phyloP scores from a whole-genome alignment of 2,888 invertebrate species.

The Parasteatoda lunata region DNA sequence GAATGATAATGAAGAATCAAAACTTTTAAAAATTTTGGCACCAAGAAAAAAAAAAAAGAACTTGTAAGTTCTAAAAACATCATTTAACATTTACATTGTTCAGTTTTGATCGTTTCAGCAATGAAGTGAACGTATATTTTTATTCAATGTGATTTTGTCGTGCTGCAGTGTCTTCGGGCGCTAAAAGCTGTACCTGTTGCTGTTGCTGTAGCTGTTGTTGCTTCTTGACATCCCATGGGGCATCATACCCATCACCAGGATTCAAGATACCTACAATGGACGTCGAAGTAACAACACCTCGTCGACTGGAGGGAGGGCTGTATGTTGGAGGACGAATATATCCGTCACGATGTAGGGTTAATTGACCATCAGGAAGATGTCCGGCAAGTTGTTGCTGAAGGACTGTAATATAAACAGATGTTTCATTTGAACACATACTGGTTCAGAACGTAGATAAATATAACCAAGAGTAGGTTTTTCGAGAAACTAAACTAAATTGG shows the following conservation, averaged over 20 bases:
- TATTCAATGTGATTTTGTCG: slow-evolving; percentile 26
- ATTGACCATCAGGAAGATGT: slow-evolving; percentile 59
- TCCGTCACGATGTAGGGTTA: slow-evolving; percentile 60
- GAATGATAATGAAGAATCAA: too few relatives aligned
- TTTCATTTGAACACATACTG: too few relatives aligned
- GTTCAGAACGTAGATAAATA: too few relatives aligned
- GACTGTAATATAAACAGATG: slow-evolving; percentile 16
- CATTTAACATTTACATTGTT: too few relatives aligned
- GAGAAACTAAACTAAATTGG: too few relatives aligned
- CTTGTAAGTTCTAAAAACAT: too few relatives aligned
- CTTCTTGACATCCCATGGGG: slow-evolving; percentile 64
- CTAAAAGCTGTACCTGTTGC: slow-evolving; percentile 2
- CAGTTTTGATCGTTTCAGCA: neutral
- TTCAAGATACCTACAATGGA: slow-evolving; percentile 50
- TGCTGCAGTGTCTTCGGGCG: slow-evolving; percentile 11
- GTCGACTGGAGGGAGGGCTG: slow-evolving; percentile 47
- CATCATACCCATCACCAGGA: slow-evolving; percentile 57
- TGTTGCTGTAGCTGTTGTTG: slow-evolving; percentile 52
- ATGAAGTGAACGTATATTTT: neutral
- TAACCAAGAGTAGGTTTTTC: too few relatives aligned
- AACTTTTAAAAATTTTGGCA: too few relatives aligned
- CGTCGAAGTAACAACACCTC: slow-evolving; percentile 54
- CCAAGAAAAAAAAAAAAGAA: too few relatives aligned
- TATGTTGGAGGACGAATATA: slow-evolving; percentile 64
- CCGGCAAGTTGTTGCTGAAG: slow-evolving; percentile 64